These are phyloP conservation scores for Pluvianellus socialis DNA, from an alignment of 2,113 vertebrate genomes.

Conservation along the genomic window DNA sequence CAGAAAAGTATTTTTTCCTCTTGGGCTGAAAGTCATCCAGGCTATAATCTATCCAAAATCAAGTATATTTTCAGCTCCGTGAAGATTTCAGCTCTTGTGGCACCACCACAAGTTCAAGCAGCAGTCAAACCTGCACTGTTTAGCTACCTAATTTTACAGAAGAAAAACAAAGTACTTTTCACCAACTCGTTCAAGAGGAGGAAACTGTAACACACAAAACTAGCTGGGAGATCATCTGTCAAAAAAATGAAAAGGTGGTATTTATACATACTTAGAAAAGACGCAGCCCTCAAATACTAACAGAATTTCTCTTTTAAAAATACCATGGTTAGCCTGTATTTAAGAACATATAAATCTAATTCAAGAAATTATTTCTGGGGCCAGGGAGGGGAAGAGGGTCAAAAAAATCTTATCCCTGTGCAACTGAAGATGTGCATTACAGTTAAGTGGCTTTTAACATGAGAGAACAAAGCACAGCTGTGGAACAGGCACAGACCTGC, in stretches of 20 bases:
- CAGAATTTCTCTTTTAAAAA: not conserved
- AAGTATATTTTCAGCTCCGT: not conserved
- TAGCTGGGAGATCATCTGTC: not conserved
- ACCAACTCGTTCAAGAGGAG: not conserved
- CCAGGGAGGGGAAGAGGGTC: not conserved
- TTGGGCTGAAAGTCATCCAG: not conserved
- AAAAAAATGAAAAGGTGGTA: not conserved
- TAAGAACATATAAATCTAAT: not conserved
- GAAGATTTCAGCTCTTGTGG: not conserved
- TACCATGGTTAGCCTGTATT: not conserved
- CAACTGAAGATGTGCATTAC: not conserved
- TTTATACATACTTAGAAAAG: not conserved
- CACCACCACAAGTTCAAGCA: not conserved
- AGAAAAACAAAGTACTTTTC: not conserved
- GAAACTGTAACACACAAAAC: not conserved
- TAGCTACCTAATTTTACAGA: not conserved
- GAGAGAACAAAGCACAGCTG: not conserved
- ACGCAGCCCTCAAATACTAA: not conserved
- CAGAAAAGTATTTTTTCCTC: not conserved
- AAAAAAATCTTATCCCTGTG: not conserved
- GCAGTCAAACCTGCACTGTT: not conserved
- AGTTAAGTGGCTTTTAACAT: not conserved
- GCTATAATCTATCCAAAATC: not conserved
- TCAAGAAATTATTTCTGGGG: not conserved
- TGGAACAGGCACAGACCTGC: not conserved